Conservation (phyloP, 1,140 invertebrate species). For the Batillaria attramentaria region DNA sequence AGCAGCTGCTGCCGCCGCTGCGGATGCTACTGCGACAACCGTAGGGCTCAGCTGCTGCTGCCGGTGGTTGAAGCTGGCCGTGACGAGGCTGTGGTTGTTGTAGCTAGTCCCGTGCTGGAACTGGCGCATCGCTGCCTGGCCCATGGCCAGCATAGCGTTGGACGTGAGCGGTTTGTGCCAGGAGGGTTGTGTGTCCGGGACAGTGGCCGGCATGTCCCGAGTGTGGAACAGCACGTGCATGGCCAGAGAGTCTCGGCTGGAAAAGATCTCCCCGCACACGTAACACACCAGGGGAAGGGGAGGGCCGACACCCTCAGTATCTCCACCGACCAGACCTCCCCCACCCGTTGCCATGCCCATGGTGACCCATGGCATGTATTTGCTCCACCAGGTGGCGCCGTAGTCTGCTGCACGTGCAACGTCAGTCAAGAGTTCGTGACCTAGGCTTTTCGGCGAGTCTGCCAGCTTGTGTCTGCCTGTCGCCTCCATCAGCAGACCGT, state of each 20-base stretch:
- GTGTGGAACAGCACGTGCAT: conserved; percentile 63
- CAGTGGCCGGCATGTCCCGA: conserved; percentile 17
- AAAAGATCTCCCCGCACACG: conserved; percentile 51
- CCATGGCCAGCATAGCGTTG: neutral
- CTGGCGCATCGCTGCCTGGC: neutral
- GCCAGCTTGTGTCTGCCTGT: neutral
- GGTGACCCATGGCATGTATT: conserved; percentile 22
- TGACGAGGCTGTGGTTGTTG: neutral
- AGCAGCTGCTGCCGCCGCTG: conserved; percentile 16
- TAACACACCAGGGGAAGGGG: conserved; percentile 37
- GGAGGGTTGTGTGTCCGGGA: neutral
- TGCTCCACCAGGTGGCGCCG: conserved; percentile 19
- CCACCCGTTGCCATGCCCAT: neutral
- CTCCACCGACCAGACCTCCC: neutral
- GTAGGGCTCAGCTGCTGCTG: neutral
- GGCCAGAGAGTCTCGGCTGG: conserved; percentile 56
- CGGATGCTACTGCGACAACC: neutral
- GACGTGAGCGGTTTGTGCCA: neutral
- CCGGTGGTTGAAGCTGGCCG: neutral
- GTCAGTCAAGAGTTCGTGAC: neutral
- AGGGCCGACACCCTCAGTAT: neutral
- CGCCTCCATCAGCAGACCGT: conserved; percentile 10
- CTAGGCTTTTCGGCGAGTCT: neutral
- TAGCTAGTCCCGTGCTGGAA: neutral
- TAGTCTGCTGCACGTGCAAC: neutral